A percentile compares a stretch with the other conserved stretches of the same genome.
These are phyloP conservation scores for Odontomachus brunneus DNA, from an alignment of 1,140 invertebrate genomes.

Conservation along the genomic window DNA sequence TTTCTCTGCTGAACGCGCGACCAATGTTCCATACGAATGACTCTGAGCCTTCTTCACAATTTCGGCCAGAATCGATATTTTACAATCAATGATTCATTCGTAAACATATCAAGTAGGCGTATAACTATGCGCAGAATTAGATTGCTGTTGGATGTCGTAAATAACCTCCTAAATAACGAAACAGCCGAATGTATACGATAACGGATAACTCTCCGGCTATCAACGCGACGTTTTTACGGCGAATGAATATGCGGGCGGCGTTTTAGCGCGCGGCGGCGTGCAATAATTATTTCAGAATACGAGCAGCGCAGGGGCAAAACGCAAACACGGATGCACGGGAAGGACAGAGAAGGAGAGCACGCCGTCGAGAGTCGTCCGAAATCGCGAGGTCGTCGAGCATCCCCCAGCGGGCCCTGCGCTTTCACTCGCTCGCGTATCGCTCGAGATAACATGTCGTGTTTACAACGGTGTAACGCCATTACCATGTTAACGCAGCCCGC, in stretches of 20 bases:
- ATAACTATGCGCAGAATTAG: not conserved
- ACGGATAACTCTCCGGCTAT: constrained; percentile 35
- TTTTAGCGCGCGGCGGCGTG: constrained; percentile 17
- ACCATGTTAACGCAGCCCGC: constrained; percentile 73
- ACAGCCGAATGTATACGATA: constrained; percentile 22
- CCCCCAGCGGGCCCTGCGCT: constrained; percentile 27
- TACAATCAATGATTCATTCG: constrained; percentile 28
- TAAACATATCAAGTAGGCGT: not conserved
- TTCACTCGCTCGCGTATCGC: constrained; percentile 3
- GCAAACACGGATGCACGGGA: not conserved
- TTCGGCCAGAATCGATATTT: not conserved
- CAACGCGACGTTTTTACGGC: constrained; percentile 39
- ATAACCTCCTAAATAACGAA: not conserved
- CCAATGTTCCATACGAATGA: no score
- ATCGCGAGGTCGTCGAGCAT: constrained; percentile 22
- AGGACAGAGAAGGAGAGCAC: not conserved
- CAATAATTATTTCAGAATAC: constrained; percentile 60
- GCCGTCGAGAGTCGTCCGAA: constrained; percentile 9
- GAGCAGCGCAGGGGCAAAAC: not conserved
- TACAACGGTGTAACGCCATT: constrained; percentile 75
- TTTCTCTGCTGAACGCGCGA: no score
- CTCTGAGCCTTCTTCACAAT: no score
- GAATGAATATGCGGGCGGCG: not conserved
- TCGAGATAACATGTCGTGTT: constrained; percentile 76
- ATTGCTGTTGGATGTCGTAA: not conserved